Base-by-base conservation (phyloP, 2,888 invertebrate genomes). In the Pollenia angustigena region DNA sequence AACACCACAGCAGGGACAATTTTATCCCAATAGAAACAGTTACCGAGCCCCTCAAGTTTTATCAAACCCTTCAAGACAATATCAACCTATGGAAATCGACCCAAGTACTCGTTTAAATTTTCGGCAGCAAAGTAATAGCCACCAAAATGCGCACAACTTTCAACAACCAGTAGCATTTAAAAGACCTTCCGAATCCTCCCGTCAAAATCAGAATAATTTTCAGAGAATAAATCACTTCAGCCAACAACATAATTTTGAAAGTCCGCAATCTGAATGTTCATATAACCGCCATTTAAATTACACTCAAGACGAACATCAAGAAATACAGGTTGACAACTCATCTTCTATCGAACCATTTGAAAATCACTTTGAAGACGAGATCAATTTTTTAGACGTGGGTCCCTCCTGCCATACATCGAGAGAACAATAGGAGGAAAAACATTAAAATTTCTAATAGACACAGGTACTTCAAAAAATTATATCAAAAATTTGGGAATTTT, bases 391-490 rank as follows among this genome's bases (percentile, higher is more conserved):
- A 58, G 71, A 58, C 12, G 75, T 80, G 23, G 40, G 58, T 85
- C 85, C 62, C 60, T 80, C 85, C 75, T 85, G 40, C 69, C 72
- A 16, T 85, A 78, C 32, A 74, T 81, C 23, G 78, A 76, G 4
- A 72, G 76, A 66, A 58, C 50, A 42, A n/a, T 46, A 48, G 76
- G 71, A 50, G 76, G 56, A 64, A 52, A 54, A 72, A 81, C 71
- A 48, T 85, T 23, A 75, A 76, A 32, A 52, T 16, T 84, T 18
- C 12, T 80, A 4, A 74, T 84, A 60, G 79, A 32, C 46, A 80
- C 85, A 12, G 80, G 76, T n/a, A 64, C 81, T 4, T 85, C 85
- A 4, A 72, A 76, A 72, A 85, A 78, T 40, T 81, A 81, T 58
- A 62, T 85, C 18, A 78, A 74, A 11, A 50, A 66, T 52, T 54